Percentiles rank a stretch among this genome's conserved stretches.
phyloP scores from a whole-genome alignment of 2,113 vertebrate genomes.

The Corythaixoides concolor region DNA sequence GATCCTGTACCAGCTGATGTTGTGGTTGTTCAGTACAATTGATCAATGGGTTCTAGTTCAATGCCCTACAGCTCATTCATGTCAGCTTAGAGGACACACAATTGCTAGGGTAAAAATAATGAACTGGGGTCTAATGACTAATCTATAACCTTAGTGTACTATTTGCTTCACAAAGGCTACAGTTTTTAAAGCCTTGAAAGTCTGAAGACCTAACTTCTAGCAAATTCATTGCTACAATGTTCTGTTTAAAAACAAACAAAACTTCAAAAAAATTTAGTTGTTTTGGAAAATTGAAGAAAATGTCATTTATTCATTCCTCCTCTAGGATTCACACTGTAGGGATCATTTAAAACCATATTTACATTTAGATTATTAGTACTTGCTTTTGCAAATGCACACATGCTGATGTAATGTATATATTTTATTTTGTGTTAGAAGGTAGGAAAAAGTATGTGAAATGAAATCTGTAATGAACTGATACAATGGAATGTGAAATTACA shows the following conservation, averaged over 20 bases:
- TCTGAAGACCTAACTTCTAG: background rate
- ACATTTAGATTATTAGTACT: background rate
- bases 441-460: conserved; percentile 25
- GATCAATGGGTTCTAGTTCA: background rate
- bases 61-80: background rate
- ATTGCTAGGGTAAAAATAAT: background rate
- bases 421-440: conserved; percentile 54
- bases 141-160: background rate
- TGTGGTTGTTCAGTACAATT: background rate
- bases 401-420: conserved; percentile 52
- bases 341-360: background rate
- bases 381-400: conserved; percentile 47
- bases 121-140: background rate
- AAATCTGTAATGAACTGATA: conserved; percentile 28
- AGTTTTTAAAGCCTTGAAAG: background rate
- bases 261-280: background rate
- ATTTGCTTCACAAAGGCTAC: background rate
- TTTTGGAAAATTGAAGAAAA: background rate
- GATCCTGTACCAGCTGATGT: background rate
- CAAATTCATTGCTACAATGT: background rate
- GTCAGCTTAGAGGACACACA: background rate
- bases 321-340: background rate
- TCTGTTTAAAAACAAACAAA: background rate
- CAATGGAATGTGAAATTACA: conserved; percentile 60
- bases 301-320: background rate